Base-by-base conservation (phyloP, 2,113 vertebrate species). In the Eulemur macaco region DNA sequence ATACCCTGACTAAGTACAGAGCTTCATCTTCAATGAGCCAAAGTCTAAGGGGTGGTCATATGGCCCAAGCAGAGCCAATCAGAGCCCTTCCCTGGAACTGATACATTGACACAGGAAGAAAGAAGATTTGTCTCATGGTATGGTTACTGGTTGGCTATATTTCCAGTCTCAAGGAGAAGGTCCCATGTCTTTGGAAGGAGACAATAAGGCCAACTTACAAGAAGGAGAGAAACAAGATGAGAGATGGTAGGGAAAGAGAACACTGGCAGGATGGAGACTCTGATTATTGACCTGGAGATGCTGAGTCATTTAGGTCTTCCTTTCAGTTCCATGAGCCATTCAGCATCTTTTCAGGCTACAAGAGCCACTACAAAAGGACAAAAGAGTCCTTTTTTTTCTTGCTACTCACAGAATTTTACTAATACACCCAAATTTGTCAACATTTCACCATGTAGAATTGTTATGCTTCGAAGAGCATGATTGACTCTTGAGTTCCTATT, bases 401-500 rank as follows among this genome's bases (percentile, higher is more conserved):
- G n/a, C 6, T 73, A 68, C 8, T 17, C 52, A 86, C 11, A n/a
- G 11, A 85, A 68, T 50, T 91, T 92, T 92, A 80, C 14, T 81
- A 71, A 76, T 54, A n/a, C 2, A 71, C 45, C 5, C 66, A 60
- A 17, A 81, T 91, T 94, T 94, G 23, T 47, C 85, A 84, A 25
- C 4, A 6, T 84, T 86, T 94, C 34, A 63, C 18, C 42, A 7
- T 74, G 47, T 42, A 84, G 42, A 86, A 82, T 56, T 86, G 12
- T 47, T 92, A 23, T 88, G 74, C 20, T 87, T 92, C 81, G 94
- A 88, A 84, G 34, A 68, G 73, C 31, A 76, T 42, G 14, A 89
- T 31, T 60, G 25, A 81, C 21, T 73, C 6, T 15, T 25, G n/a
- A 27, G 15, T 86, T 92, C 37, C 12, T 77, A 29, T 56, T 87